These are phyloP conservation scores for Actinia equina DNA, from an alignment of 64 coral and sea anemone species.

Conservation along the genomic window DNA sequence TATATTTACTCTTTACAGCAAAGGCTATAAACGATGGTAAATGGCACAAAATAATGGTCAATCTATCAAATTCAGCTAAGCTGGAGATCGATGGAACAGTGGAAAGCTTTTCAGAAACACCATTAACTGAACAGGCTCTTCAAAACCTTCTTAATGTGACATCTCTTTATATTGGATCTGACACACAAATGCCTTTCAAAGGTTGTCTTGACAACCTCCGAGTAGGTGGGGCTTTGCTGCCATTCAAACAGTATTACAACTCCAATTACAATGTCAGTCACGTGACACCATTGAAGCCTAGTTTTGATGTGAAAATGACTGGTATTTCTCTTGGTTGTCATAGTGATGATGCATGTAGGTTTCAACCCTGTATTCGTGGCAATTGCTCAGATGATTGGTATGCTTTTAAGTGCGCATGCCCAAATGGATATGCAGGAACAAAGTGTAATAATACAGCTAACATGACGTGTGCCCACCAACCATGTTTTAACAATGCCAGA, in stretches of 20 bases:
- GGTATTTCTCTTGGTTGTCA: constrained; percentile 57
- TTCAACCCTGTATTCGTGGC: constrained; percentile 67
- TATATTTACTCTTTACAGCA: neutral
- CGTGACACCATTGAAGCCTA: constrained; percentile 75
- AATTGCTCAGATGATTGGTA: constrained; percentile 70
- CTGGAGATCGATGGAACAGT: constrained; percentile 23
- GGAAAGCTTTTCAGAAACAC: constrained; percentile 10
- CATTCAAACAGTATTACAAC: constrained; percentile 82
- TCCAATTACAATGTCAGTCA: constrained; percentile 60
- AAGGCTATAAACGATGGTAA: constrained; percentile 51
- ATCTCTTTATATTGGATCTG: constrained; percentile 44
- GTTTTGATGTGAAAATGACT: constrained; percentile 36
- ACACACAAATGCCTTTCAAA: constrained; percentile 38
- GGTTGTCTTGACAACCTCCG: constrained; percentile 69
- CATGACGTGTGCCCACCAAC: constrained; percentile 81
- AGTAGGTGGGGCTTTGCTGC: constrained; percentile 70
- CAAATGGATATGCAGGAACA: constrained; percentile 62
- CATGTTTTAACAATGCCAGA: constrained; percentile 67
- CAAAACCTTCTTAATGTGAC: constrained; percentile 43
- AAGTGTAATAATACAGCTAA: constrained; percentile 76
- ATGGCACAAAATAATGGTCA: constrained; percentile 57
- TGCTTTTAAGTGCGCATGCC: constrained; percentile 60
- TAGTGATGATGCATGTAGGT: constrained; percentile 63
- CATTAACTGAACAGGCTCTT: neutral
- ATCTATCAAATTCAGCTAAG: constrained; percentile 30